Conservation (phyloP, 2,888 invertebrate species). For the Cabera pusaria region DNA sequence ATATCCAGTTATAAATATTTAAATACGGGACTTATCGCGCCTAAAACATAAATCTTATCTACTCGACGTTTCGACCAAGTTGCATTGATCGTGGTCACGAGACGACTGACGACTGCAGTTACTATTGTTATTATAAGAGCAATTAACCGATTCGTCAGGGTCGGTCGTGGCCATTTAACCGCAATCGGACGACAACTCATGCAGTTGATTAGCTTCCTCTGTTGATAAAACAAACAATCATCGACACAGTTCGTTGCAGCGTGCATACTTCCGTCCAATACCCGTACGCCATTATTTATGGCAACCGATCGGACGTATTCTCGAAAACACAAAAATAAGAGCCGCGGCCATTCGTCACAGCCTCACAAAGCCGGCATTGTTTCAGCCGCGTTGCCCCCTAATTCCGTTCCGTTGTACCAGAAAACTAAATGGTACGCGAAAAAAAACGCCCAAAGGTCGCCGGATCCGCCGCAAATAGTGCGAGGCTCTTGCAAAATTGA, state of each 20-base stretch:
- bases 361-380: slow-evolving; percentile 71
- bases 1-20: too few species aligned
- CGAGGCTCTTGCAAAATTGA: slow-evolving; percentile 60
- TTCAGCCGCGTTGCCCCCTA: slow-evolving; percentile 61
- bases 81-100: too few species aligned
- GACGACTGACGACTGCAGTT: slow-evolving; percentile 36
- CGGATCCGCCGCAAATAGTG: slow-evolving; percentile 41
- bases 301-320: slow-evolving; percentile 61
- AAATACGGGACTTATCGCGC: too few species aligned
- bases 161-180: slow-evolving; percentile 25
- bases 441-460: slow-evolving; percentile 51
- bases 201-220: slow-evolving; percentile 53
- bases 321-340: slow-evolving; percentile 77
- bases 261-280: slow-evolving; percentile 73
- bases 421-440: slow-evolving; percentile 54
- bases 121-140: slow-evolving; percentile 37
- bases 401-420: slow-evolving; percentile 59
- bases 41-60: too few species aligned
- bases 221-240: slow-evolving; percentile 60
- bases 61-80: too few species aligned
- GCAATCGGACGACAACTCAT: slow-evolving; percentile 6
- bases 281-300: slow-evolving; percentile 72
- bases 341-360: slow-evolving; percentile 70
- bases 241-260: slow-evolving; percentile 64
- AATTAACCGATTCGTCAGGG: slow-evolving; percentile 44